Conservation (phyloP, 2,113 vertebrate genomes). For the Cariama cristata region DNA sequence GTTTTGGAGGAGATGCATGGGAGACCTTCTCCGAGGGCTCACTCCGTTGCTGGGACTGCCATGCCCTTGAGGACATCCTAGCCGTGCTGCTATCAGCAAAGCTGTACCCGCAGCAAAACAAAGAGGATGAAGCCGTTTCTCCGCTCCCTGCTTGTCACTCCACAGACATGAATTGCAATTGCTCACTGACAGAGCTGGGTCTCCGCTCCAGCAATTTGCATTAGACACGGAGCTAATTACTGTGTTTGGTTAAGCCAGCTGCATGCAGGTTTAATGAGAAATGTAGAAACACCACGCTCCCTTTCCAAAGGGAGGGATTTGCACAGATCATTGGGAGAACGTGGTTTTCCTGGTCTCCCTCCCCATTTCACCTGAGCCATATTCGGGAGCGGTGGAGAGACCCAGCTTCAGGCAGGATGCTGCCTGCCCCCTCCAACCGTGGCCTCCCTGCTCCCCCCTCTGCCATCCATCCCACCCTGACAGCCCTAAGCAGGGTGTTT, state of each 20-base stretch:
- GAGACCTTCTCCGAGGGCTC: background rate
- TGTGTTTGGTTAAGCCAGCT: conserved; percentile 22
- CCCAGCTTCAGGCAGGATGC: background rate
- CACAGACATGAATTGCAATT: background rate
- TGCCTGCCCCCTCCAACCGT: background rate
- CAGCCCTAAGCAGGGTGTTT: background rate
- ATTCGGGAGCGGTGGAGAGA: accelerated
- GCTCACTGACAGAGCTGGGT: background rate
- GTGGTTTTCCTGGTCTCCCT: background rate
- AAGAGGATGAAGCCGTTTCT: background rate
- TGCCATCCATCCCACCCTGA: background rate
- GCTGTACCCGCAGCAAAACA: background rate
- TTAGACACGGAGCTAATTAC: conserved; percentile 31
- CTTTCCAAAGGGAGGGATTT: background rate
- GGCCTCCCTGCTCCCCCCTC: background rate
- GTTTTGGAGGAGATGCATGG: background rate
- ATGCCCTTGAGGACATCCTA: background rate
- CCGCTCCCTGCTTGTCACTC: background rate
- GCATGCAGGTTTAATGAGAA: conserved; percentile 1
- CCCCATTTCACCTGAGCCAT: accelerated
- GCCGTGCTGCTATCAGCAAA: background rate
- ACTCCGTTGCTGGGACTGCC: background rate
- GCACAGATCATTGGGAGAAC: accelerated
- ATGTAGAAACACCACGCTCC: background rate
- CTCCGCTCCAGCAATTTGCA: background rate